Conservation (phyloP, 2,888 invertebrate genomes). For the Lithophane semibrunnea region DNA sequence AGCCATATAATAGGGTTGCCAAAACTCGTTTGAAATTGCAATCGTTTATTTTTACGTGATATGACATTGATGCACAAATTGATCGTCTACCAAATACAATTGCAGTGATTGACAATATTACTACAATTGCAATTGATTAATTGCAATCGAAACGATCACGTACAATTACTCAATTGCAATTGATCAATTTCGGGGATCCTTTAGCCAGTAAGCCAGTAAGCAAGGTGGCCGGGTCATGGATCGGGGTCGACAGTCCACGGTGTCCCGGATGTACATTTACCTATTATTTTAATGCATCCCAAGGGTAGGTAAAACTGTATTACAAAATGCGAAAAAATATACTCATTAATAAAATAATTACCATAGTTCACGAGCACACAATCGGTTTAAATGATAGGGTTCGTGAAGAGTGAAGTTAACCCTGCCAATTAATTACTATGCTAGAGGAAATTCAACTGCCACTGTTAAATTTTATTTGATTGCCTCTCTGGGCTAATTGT, state of each 20-base stretch:
- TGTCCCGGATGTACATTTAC: background rate
- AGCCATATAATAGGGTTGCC: too few species aligned
- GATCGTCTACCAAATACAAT: too few species aligned
- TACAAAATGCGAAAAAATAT: background rate
- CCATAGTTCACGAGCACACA: conserved; percentile 4
- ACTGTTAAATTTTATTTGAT: too few species aligned
- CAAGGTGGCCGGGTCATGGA: background rate
- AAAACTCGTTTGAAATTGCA: too few species aligned
- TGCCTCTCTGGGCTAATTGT: too few species aligned
- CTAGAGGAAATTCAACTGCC: conserved; percentile 1
- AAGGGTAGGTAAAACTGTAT: background rate
- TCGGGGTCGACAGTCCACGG: background rate
- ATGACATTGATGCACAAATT: too few species aligned
- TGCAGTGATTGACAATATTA: too few species aligned
- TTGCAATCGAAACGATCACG: too few species aligned
- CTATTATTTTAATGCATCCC: background rate
- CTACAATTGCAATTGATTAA: too few species aligned
- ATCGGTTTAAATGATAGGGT: conserved; percentile 4
- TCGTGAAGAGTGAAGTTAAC: conserved; percentile 7
- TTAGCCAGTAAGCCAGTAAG: background rate
- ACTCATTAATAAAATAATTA: conserved; percentile 18
- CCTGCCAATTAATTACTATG: conserved; percentile 5
- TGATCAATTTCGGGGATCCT: too few species aligned
- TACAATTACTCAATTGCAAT: too few species aligned
- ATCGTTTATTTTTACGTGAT: too few species aligned